These are phyloP conservation scores for Perizoma flavofasciatum DNA, from an alignment of 2,888 invertebrate genomes.

Conservation along the genomic window DNA sequence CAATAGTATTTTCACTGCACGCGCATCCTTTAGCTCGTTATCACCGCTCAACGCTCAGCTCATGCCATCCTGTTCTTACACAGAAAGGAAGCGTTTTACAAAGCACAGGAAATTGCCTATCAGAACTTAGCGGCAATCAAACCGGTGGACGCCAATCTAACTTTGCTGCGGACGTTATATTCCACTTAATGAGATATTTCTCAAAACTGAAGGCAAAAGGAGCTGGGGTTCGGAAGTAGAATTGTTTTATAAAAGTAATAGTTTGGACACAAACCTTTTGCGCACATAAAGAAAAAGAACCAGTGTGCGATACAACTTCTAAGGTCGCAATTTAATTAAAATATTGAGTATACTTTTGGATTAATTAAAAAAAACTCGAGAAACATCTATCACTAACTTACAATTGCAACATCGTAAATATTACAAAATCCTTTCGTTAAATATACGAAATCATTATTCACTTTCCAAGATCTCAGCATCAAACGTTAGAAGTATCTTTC, in stretches of 20 bases:
- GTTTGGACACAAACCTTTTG: background rate
- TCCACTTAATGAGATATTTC: constrained; percentile 71
- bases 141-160: constrained; percentile 68
- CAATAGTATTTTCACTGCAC: no score
- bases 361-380: no score
- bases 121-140: constrained; percentile 68
- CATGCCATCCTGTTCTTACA: constrained; percentile 14
- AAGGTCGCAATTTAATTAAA: no score
- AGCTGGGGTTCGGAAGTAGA: constrained; percentile 15
- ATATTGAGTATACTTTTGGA: no score
- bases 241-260: constrained; percentile 22
- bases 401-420: no score
- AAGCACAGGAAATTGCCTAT: constrained; percentile 82
- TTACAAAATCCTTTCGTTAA: no score
- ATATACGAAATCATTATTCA: constrained; percentile 16
- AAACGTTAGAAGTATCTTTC: constrained; percentile 42
- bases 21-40: no score
- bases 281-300: no score
- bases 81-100: constrained; percentile 67
- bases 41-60: background rate
- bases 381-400: no score
- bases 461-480: constrained; percentile 16
- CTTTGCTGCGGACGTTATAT: constrained; percentile 65
- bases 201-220: constrained; percentile 37
- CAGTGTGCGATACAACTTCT: no score